phyloP scores from a whole-genome alignment of 1,140 invertebrate genomes.

The Cydia amplana region DNA sequence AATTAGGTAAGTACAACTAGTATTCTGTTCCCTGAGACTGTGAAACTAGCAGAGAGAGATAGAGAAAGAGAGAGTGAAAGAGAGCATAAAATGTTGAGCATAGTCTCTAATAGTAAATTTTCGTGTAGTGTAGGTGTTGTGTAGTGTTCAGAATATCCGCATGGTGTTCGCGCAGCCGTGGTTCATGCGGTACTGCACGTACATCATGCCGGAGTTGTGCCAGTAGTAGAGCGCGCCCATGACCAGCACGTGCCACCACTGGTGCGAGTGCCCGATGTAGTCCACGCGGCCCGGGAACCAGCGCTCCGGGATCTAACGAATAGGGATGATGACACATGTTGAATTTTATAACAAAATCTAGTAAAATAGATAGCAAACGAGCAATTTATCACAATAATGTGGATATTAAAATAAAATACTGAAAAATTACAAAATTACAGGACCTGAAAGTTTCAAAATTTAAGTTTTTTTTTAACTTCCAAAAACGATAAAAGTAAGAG shows the following conservation, averaged over 20 bases:
- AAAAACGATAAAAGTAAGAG: too few species aligned
- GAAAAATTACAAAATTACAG: too few species aligned
- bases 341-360: too few species aligned
- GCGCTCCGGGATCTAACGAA: slow-evolving; percentile 79
- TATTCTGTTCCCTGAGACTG: neutral
- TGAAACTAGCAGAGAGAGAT: neutral
- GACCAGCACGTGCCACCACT: slow-evolving; percentile 96
- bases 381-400: too few species aligned
- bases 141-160: slow-evolving; percentile 62
- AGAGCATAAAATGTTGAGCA: neutral
- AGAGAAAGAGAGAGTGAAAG: neutral
- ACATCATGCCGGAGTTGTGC: slow-evolving; percentile 95
- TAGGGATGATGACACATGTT: too few species aligned
- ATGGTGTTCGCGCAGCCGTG: slow-evolving; percentile 84
- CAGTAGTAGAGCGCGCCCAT: slow-evolving; percentile 95
- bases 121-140: neutral
- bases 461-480: too few species aligned
- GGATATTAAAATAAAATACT: too few species aligned
- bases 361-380: too few species aligned
- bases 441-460: too few species aligned
- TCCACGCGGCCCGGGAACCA: slow-evolving; percentile 90
- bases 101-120: too few species aligned
- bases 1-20: too few species aligned
- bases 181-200: slow-evolving; percentile 91
- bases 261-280: slow-evolving; percentile 96